A percentile compares a stretch with the other conserved stretches of the same genome.
phyloP scores from a whole-genome alignment of 1,140 invertebrate genomes.

The Venturia canescens region DNA sequence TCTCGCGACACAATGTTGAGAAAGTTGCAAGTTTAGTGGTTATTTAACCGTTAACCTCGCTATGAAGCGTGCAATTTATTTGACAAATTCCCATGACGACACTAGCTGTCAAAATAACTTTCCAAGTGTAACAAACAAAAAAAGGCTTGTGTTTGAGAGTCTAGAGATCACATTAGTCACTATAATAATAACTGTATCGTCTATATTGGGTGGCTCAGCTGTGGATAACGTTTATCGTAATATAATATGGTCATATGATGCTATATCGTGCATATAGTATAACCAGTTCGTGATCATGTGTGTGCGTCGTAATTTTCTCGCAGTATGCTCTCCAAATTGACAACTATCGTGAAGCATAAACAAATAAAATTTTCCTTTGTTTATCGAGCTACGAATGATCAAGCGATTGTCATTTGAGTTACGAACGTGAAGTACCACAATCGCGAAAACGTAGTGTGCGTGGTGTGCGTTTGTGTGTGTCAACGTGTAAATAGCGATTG shows the following conservation, averaged over 20 bases:
- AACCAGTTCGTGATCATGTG: conserved; percentile 27
- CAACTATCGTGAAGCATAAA: conserved; percentile 26
- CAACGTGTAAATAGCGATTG: conserved; percentile 5
- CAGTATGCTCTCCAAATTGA: conserved; percentile 30
- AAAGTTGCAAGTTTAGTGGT: too few relatives aligned
- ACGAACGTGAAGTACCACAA: background rate
- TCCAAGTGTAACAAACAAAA: background rate
- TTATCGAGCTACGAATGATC: background rate
- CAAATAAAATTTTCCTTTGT: conserved; percentile 9
- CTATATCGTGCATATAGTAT: conserved; percentile 3
- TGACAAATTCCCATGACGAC: too few relatives aligned
- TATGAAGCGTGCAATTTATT: too few relatives aligned
- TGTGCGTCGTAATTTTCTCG: conserved; percentile 20
- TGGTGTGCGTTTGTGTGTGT: too few relatives aligned
- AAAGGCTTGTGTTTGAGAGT: too few relatives aligned
- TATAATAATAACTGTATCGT: background rate
- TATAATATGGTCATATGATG: conserved; percentile 12
- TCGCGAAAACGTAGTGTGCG: too few relatives aligned
- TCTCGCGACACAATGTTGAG: too few relatives aligned
- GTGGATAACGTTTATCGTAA: conserved; percentile 29
- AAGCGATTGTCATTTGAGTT: conserved; percentile 7
- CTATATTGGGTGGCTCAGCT: conserved; percentile 21
- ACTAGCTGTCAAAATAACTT: conserved; percentile 14
- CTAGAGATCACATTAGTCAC: too few relatives aligned
- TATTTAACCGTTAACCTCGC: too few relatives aligned